Evolutionary conservation across 2,113 vertebrate genomes (phyloP), one percentile per base, ranked within the genome.

Genomic region (Aptenodytes forsteri): DNA sequence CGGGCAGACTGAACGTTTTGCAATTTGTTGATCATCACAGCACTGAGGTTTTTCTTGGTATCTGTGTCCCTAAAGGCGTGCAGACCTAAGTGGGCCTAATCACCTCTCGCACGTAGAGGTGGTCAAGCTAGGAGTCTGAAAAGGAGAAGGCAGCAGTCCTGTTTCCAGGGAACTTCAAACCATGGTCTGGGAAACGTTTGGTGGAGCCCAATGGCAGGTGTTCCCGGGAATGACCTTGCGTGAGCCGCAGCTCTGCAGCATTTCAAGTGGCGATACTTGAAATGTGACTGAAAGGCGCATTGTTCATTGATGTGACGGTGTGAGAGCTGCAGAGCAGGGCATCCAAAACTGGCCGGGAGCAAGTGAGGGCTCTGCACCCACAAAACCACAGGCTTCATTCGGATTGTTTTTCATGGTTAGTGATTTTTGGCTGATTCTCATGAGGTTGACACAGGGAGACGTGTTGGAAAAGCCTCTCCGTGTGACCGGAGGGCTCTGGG

Each of bases 181-280:
- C 16, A 1, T 26, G 29, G 14, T 30, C 29, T 84, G 69, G 49
- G 58, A 78, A n/a, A 29, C 0, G 0, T 59, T 42, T 82, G 25
- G 21, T 42, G 65, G 36, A 83, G 49, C 49, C 49, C 17, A 38
- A 0, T 14, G 40, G 46, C 30, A 55, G 34, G 4, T 84, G 20
- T 72, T 87, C 9, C 14, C 15, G 6, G 32, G 13, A 77, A 36
- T 22, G 17, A 49, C 38, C 52, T 71, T 4, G 3, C 40, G 58
- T 10, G 34, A 71, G 47, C 59, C 62, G n/a, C 2, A 2, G 47
- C 61, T 90, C 50, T 26, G 46, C 55, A 66, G 50, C 36, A 21
- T 85, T 85, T 89, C 21, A 32, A 23, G 17, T 11, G 19, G 25
- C 1, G 7, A 16, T 18, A 16, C 15, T 10, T 54, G 52, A 47